These are phyloP conservation scores for Microctonus aethiopoides DNA, from an alignment of 2,888 invertebrate species.

Conservation along the genomic window DNA sequence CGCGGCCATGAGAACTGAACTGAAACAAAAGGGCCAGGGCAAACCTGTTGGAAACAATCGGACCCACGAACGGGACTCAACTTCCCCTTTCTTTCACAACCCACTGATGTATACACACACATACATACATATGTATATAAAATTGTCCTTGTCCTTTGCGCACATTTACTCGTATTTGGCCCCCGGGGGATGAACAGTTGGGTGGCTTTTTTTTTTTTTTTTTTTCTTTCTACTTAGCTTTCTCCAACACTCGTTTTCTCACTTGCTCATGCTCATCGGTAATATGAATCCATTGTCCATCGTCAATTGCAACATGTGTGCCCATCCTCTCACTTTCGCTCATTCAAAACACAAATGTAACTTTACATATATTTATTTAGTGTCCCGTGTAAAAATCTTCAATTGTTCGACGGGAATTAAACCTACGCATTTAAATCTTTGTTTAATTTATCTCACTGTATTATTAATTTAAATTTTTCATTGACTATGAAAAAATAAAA, in stretches of 20 bases:
- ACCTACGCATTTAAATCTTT: slow-evolving; percentile 25
- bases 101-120: slow-evolving; percentile 33
- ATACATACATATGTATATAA: slow-evolving; percentile 23
- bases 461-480: slow-evolving; percentile 21
- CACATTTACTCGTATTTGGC: slow-evolving; percentile 7
- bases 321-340: slow-evolving; percentile 37
- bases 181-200: slow-evolving; percentile 63
- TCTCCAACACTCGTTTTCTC: slow-evolving; percentile 37
- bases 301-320: slow-evolving; percentile 61
- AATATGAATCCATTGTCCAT: slow-evolving; percentile 52
- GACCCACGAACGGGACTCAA: slow-evolving; percentile 43
- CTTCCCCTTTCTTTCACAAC: too few relatives aligned
- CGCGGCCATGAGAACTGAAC: slow-evolving; percentile 58
- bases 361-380: slow-evolving; percentile 7
- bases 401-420: slow-evolving; percentile 29
- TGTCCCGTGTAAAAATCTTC: slow-evolving; percentile 27
- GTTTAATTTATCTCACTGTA: slow-evolving; percentile 15
- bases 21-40: slow-evolving; percentile 60
- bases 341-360: slow-evolving; percentile 10
- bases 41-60: slow-evolving; percentile 66
- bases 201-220: slow-evolving; percentile 60
- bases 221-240: slow-evolving; percentile 36
- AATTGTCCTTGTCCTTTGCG: slow-evolving; percentile 20
- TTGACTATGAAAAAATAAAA: not conserved
- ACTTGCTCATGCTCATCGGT: slow-evolving; percentile 38